A percentile compares a stretch with the other conserved stretches of the same genome.
Conservation (phyloP, 2,888 invertebrate species). For the Pristionchus entomophagus region DNA sequence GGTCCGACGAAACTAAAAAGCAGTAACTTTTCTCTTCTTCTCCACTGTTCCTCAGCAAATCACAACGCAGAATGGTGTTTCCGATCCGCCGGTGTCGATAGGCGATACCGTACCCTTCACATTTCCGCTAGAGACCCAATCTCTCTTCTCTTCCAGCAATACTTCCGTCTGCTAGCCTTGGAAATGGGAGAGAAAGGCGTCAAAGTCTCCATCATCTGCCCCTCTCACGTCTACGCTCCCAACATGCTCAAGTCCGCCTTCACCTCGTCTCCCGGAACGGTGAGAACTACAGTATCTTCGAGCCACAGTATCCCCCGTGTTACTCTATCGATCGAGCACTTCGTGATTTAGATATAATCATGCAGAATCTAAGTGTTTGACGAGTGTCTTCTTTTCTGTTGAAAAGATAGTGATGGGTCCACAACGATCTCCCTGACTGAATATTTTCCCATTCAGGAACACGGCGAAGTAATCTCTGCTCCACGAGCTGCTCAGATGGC, state of each 20-base stretch:
- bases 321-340: too few species aligned
- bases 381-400: too few species aligned
- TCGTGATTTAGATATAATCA: too few species aligned
- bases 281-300: not conserved
- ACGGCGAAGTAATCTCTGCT: conserved; percentile 45
- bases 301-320: not conserved
- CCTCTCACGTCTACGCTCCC: conserved; percentile 82
- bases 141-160: conserved; percentile 80
- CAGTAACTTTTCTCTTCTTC: too few species aligned
- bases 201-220: conserved; percentile 82
- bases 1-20: too few species aligned
- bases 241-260: conserved; percentile 49
- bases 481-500: conserved; percentile 43
- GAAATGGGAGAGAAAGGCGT: conserved; percentile 80
- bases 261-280: conserved; percentile 38
- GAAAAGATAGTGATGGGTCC: too few species aligned
- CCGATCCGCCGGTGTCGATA: too few species aligned
- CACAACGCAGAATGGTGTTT: too few species aligned
- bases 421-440: not conserved
- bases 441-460: conserved; percentile 30
- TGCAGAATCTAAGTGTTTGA: too few species aligned
- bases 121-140: not conserved
- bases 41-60: too few species aligned
- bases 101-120: too few species aligned
- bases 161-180: conserved; percentile 82